These are phyloP conservation scores for Philopedon plagiatum DNA, from an alignment of 2,888 invertebrate genomes.

Conservation along the genomic window DNA sequence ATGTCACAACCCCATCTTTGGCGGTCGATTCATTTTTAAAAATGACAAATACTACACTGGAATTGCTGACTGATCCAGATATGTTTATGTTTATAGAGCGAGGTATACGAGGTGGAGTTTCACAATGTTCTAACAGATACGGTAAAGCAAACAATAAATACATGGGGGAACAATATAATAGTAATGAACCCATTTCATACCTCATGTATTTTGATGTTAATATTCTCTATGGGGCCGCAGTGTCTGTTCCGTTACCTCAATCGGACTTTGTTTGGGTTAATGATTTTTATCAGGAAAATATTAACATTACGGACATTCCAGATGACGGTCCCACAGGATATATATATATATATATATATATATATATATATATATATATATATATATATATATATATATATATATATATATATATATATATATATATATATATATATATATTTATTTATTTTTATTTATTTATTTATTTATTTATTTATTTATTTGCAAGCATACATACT, in stretches of 20 bases:
- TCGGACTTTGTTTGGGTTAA: background rate
- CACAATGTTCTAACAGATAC: constrained; percentile 25
- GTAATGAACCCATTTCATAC: too few species aligned
- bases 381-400: too few species aligned
- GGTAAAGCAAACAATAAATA: constrained; percentile 18
- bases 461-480: too few species aligned
- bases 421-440: too few species aligned
- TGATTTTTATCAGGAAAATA: constrained; percentile 15
- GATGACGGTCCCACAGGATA: constrained; percentile 14
- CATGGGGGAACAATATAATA: too few species aligned
- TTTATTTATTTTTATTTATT: too few species aligned
- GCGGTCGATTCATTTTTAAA: constrained; percentile 7
- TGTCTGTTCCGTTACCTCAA: background rate
- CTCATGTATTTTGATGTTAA: constrained; percentile 21
- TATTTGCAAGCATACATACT: too few species aligned
- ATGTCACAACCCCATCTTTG: constrained; percentile 6
- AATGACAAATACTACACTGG: constrained; percentile 5
- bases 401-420: too few species aligned
- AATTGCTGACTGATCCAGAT: constrained; percentile 13
- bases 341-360: too few species aligned
- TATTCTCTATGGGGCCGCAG: constrained; percentile 15
- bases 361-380: too few species aligned
- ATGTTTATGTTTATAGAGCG: constrained; percentile 17
- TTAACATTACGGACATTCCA: constrained; percentile 31
- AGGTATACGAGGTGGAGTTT: constrained; percentile 17